Percentiles rank a stretch among this genome's conserved stretches.
These are phyloP conservation scores for Brevipalpus yothersi DNA, from an alignment of 1,140 invertebrate species.

Conservation along the genomic window DNA sequence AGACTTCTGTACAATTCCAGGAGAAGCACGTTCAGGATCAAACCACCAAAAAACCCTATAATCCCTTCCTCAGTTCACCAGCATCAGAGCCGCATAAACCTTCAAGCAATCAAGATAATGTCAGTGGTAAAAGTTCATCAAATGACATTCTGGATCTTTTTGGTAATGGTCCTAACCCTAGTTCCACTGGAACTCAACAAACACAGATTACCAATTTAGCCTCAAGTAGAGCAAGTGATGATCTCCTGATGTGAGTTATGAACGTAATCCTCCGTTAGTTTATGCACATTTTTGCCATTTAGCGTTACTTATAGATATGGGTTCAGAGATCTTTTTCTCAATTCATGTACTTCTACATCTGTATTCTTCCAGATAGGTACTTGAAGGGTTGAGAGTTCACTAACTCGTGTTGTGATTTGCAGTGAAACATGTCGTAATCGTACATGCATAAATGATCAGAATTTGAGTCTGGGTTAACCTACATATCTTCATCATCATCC, in stretches of 20 bases:
- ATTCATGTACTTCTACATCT: too few species aligned
- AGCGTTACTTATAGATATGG: too few species aligned
- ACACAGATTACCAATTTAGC: background rate
- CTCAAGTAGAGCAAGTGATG: background rate
- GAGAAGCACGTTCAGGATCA: slow-evolving; percentile 21
- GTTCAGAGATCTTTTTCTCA: too few species aligned
- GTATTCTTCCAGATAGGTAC: too few species aligned
- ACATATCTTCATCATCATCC: background rate
- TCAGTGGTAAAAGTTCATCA: background rate
- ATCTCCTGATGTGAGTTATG: background rate
- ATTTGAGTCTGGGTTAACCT: too few species aligned
- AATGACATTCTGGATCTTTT: background rate
- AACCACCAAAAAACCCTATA: background rate
- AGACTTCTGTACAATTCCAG: slow-evolving; percentile 3
- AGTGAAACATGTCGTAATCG: too few species aligned
- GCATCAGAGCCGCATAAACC: background rate
- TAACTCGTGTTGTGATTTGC: too few species aligned
- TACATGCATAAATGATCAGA: too few species aligned
- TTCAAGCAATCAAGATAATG: background rate
- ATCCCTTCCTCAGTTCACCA: background rate
- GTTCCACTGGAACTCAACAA: background rate
- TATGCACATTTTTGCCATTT: too few species aligned
- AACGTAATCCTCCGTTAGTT: background rate
- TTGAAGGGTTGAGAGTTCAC: too few species aligned
- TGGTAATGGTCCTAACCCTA: background rate